Evolutionary conservation across 2,888 invertebrate species (phyloP).

Genomic region (Myathropa florea): DNA sequence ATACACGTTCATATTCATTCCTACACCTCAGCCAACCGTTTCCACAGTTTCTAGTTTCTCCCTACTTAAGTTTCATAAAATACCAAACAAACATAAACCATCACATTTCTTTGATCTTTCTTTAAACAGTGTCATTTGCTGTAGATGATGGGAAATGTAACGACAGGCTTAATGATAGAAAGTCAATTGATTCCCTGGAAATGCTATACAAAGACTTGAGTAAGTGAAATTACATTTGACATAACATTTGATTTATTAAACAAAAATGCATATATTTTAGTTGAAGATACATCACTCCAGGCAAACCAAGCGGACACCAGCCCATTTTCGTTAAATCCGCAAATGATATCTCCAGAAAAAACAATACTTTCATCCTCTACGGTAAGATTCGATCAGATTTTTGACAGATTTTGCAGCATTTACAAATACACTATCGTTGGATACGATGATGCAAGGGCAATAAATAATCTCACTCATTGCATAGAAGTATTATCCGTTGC

Average conservation of each 20-base stretch:
- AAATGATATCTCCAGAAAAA: neutral
- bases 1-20: too few species aligned
- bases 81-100: neutral
- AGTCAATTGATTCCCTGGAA: conserved; percentile 33
- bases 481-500: too few species aligned
- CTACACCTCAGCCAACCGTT: too few species aligned
- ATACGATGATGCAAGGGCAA: too few species aligned
- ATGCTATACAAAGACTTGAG: conserved; percentile 25
- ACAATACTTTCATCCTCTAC: neutral
- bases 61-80: too few species aligned
- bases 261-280: neutral
- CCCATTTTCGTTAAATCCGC: neutral
- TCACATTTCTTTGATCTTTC: neutral
- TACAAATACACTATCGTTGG: too few species aligned
- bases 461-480: too few species aligned
- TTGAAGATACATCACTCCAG: neutral
- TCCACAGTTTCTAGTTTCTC: too few species aligned
- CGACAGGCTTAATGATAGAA: neutral
- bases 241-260: too few species aligned
- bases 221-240: neutral
- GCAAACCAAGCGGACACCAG: neutral
- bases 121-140: neutral
- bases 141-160: neutral
- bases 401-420: too few species aligned
- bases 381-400: neutral